Base-by-base conservation (phyloP, 2,113 vertebrate species). In the Corvus hawaiiensis region DNA sequence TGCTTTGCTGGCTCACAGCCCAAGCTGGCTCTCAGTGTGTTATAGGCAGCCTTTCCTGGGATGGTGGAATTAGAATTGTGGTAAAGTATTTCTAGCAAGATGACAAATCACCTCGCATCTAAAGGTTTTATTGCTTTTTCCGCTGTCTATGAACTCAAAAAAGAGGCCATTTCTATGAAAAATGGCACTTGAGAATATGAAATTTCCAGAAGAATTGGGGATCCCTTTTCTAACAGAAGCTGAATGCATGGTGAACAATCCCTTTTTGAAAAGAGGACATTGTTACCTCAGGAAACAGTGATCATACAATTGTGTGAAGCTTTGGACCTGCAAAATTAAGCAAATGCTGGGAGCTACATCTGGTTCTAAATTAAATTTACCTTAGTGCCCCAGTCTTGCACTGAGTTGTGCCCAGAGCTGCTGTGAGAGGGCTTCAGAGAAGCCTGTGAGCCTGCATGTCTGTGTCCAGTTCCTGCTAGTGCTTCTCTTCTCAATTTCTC, bases 1-100 rank as follows among this genome's bases (percentile, higher is more conserved):
- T 96, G 94, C 90, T 97, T 92, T 92, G 76, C 76, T 97, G 96
- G 96, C 95, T 83, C 64, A 32, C 41, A 92, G 95, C 95, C 95
- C 91, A 80, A 62, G 54, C 67, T 96, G 89, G 82, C 92, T 95
- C 90, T 94, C 82, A 43, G 55, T 63, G 43, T 90, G 19, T 49
- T 94, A 86, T 4, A 95, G 83, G 85, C 94, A 95, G 68, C 88
- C 79, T 90, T 95, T 86, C 72, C 56, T 88, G 85, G 61, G 93
- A 88, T 92, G 93, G 39, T 35, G 90, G 83, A 90, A 94, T 90
- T 91, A 84, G 96, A 92, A 91, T 86, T 90, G 72, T 68, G 93
- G 83, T 95, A 11, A 95, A 88, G 88, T 86, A 85, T 88, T 96
- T 80, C 87, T 92, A 95, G 72, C 75, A 88, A 90, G 90, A 96